Evolutionary conservation across 2,797 vertebrate genomes (phyloP).

Genomic region (Sebastiscus albofasciatus): DNA sequence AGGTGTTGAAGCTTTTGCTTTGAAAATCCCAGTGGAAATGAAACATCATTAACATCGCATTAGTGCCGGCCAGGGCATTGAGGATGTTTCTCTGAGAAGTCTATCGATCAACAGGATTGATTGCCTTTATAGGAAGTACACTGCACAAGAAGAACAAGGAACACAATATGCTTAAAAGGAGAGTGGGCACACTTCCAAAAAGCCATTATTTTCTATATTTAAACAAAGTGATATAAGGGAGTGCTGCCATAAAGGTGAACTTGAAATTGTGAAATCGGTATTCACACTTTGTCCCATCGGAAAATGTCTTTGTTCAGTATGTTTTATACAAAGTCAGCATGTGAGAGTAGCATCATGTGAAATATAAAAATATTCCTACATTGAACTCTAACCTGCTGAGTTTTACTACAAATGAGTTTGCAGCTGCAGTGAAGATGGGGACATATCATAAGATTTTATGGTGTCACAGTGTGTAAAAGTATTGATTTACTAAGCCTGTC

Average conservation of each 20-base stretch:
- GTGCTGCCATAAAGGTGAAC: background rate
- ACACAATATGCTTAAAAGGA: constrained; percentile 8
- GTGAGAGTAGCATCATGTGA: background rate
- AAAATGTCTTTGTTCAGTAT: background rate
- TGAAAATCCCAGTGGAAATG: constrained; percentile 23
- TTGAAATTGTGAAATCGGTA: background rate
- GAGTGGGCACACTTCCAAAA: background rate
- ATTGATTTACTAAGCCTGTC: background rate
- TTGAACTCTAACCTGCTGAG: background rate
- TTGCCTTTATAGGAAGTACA: constrained; percentile 28
- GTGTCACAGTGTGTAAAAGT: background rate
- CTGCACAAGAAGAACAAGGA: constrained; percentile 14
- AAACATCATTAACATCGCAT: constrained; percentile 54
- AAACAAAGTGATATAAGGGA: background rate
- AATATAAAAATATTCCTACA: background rate
- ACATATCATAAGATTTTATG: background rate
- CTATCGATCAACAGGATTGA: constrained; percentile 47
- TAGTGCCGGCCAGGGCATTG: constrained; percentile 23
- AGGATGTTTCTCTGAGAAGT: constrained; percentile 1
- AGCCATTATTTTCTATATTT: constrained; percentile 2
- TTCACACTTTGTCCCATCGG: background rate
- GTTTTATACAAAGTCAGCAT: background rate
- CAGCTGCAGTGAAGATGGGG: background rate
- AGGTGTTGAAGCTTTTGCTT: constrained; percentile 10
- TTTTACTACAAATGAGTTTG: constrained; percentile 21